Base-by-base conservation (phyloP, 2,888 invertebrate genomes). In the Diloba caeruleocephala region DNA sequence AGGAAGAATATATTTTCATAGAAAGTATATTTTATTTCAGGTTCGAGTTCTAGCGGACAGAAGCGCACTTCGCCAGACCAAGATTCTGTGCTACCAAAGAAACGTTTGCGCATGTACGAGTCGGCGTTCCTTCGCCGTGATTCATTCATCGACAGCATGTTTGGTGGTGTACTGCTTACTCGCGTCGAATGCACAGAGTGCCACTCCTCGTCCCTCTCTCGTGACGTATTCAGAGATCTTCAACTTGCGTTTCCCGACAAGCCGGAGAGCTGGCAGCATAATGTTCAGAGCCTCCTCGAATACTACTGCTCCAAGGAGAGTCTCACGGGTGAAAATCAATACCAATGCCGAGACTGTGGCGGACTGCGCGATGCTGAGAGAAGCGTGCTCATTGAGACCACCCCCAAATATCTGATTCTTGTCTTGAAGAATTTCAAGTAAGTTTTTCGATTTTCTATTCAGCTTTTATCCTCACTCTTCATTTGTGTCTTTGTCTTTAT, bases 141-240 rank as follows among this genome's bases (percentile, higher is more conserved):
- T 21, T 90, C 92, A 0, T 85, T 82, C 60, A 82, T 97, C 0
- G 96, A 97, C 74, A 95, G 95, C 56, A 95, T 96, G 46, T 97
- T 98, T 75, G 96, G 97, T 0, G 98, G 98, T 0, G 95, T 96
- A 48, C 89, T 96, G 19, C 94, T 95, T 5, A 97, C 97, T 0
- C 96, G 96, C 0, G 96, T 97, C 23, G 95, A 95, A 68, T 98
- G 98, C 82, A 93, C 95, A 10, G 94, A 94, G 41, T 98, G 98
- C 80, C 93, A 94, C 45, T 95, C 95, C 4, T 95, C 95, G 48
- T 97, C 97, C 0, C 94, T 95, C 46, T 96, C 96, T 15, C 95
- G 95, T 0, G 98, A 98, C 81, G 95, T 95, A 42, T 98, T 98
- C 88, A 95, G 96, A 3, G 98, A 98, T 71, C 88, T 98, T 9